These are phyloP conservation scores for Molossus molossus DNA, from an alignment of 2,797 vertebrate species.

Conservation along the genomic window DNA sequence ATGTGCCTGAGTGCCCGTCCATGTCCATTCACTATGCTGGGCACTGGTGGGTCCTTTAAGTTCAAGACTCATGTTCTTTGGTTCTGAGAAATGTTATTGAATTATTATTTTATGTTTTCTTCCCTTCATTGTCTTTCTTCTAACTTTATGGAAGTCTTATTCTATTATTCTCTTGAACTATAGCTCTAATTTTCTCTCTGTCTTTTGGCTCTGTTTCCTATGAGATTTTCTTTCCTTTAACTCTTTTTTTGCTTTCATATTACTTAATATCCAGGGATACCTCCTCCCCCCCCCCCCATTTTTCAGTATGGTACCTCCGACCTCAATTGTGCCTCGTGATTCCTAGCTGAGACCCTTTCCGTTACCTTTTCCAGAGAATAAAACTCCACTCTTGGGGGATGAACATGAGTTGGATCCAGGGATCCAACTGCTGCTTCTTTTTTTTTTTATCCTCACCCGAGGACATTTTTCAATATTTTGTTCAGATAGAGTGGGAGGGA, in stretches of 20 bases:
- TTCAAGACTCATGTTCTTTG: background rate
- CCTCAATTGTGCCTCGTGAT: background rate
- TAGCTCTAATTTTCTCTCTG: conserved; percentile 23
- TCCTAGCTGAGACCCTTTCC: background rate
- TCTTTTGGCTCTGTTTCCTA: conserved; percentile 10
- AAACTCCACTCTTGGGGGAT: background rate
- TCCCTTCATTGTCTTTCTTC: background rate
- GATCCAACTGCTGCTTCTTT: background rate
- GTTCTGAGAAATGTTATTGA: conserved; percentile 31
- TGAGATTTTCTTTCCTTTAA: conserved; percentile 27
- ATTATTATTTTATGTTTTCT: conserved; percentile 20
- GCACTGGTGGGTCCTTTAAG: background rate
- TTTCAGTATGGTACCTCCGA: background rate
- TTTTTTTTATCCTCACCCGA: too few relatives aligned
- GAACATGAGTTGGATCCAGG: background rate
- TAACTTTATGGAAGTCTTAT: conserved; percentile 10
- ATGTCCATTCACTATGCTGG: background rate
- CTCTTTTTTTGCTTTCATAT: conserved; percentile 9
- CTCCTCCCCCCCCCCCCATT: background rate
- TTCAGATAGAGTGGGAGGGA: too few relatives aligned
- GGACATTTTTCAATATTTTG: too few relatives aligned
- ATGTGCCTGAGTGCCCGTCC: background rate
- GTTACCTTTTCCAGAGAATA: background rate
- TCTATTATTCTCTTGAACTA: conserved; percentile 31
- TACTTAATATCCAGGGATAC: conserved; percentile 18